phyloP scores from a whole-genome alignment of 2,888 invertebrate species.

The Rugalucina vietnamica region DNA sequence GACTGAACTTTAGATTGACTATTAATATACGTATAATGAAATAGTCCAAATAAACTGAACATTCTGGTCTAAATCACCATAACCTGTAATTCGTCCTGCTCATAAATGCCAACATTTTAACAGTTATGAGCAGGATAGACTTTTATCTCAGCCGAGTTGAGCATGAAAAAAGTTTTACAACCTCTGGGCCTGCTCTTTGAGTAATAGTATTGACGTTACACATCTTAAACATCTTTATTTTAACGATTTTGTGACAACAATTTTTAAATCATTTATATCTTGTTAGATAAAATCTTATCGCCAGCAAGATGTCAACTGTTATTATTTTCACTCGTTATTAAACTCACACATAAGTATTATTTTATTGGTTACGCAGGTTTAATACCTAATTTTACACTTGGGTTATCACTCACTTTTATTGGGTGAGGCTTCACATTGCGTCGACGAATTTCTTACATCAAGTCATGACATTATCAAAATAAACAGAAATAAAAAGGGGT shows the following conservation, averaged over 20 bases:
- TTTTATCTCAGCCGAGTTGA: too few relatives aligned
- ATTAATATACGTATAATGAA: too few relatives aligned
- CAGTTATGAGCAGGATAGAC: too few relatives aligned
- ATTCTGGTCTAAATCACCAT: too few relatives aligned
- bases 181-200: too few relatives aligned
- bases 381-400: background rate
- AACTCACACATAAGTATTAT: background rate
- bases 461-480: background rate
- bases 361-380: background rate
- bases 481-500: too few relatives aligned
- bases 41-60: too few relatives aligned
- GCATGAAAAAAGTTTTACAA: too few relatives aligned
- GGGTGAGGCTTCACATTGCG: background rate
- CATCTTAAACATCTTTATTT: slow-evolving; percentile 10
- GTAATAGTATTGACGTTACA: too few relatives aligned
- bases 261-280: background rate
- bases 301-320: background rate
- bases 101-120: too few relatives aligned
- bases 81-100: too few relatives aligned
- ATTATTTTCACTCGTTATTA: background rate
- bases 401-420: background rate
- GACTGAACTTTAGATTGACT: too few relatives aligned
- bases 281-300: background rate
- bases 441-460: background rate
- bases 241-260: background rate